Conservation (phyloP, 2,113 vertebrate genomes). For the Thryonomys swinderianus region DNA sequence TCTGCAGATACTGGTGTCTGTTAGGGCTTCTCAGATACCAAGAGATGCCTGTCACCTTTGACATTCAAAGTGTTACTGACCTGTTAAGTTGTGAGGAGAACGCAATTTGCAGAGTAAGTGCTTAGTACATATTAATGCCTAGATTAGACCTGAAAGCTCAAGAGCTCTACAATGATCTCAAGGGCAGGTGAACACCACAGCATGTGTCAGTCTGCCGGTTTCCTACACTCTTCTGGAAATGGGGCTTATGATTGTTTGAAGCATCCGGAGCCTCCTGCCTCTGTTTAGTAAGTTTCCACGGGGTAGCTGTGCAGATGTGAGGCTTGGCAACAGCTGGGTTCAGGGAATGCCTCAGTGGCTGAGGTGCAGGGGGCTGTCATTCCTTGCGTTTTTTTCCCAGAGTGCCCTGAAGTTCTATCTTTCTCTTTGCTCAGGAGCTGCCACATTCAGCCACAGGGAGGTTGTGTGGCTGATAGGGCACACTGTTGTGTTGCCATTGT, state of each 20-base stretch:
- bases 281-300: background rate
- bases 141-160: background rate
- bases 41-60: background rate
- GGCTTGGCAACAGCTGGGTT: background rate
- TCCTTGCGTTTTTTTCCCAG: background rate
- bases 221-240: rapidly evolving
- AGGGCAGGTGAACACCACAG: background rate
- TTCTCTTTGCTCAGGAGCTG: background rate
- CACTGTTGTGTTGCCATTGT: background rate
- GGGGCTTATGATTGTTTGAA: background rate
- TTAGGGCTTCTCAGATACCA: too few relatives aligned
- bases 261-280: background rate
- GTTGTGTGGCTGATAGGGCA: background rate
- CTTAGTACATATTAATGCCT: background rate
- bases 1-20: background rate
- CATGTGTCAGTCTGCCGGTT: rapidly evolving
- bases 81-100: background rate
- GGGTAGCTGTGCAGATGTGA: background rate
- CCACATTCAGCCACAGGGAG: background rate
- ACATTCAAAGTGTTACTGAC: background rate
- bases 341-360: rapidly evolving
- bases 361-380: too few relatives aligned
- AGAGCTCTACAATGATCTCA: background rate
- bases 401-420: background rate
- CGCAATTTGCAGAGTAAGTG: background rate